Percentiles rank a stretch among this genome's conserved stretches.
These are phyloP conservation scores for Dicroscelio sp. DNA, from an alignment of 2,888 invertebrate genomes.

Conservation along the genomic window DNA sequence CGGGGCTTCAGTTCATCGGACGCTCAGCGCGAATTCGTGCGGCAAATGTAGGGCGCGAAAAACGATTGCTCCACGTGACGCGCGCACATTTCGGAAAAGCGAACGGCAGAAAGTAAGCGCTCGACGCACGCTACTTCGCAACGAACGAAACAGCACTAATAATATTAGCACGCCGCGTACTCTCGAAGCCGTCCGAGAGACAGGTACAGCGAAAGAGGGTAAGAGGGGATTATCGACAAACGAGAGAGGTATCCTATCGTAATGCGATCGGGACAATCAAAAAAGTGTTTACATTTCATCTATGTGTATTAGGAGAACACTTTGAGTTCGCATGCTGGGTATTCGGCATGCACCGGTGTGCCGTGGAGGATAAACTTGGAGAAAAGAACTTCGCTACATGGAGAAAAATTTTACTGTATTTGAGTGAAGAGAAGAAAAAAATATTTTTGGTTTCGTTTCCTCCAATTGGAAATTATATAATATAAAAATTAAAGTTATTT, in stretches of 20 bases:
- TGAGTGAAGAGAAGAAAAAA: no score
- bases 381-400: no score
- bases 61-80: slow-evolving; percentile 32
- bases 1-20: slow-evolving; percentile 51
- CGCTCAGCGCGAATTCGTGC: slow-evolving; percentile 50
- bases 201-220: slow-evolving; percentile 71
- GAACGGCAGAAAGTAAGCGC: slow-evolving; percentile 31
- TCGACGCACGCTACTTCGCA: slow-evolving; percentile 54
- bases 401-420: no score
- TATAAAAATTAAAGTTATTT: no score
- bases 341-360: no score
- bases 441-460: no score
- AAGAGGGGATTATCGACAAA: slow-evolving; percentile 75
- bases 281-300: slow-evolving; percentile 42
- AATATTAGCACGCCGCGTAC: slow-evolving; percentile 61
- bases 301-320: background rate
- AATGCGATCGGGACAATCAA: slow-evolving; percentile 39
- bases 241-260: slow-evolving; percentile 63
- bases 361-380: no score
- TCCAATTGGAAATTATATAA: no score
- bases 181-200: slow-evolving; percentile 68
- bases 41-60: slow-evolving; percentile 45
- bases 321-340: background rate
- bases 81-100: slow-evolving; percentile 63
- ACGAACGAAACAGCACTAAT: slow-evolving; percentile 78